These are phyloP conservation scores for Cydia pomonella DNA, from an alignment of 1,140 invertebrate genomes.

Conservation along the genomic window DNA sequence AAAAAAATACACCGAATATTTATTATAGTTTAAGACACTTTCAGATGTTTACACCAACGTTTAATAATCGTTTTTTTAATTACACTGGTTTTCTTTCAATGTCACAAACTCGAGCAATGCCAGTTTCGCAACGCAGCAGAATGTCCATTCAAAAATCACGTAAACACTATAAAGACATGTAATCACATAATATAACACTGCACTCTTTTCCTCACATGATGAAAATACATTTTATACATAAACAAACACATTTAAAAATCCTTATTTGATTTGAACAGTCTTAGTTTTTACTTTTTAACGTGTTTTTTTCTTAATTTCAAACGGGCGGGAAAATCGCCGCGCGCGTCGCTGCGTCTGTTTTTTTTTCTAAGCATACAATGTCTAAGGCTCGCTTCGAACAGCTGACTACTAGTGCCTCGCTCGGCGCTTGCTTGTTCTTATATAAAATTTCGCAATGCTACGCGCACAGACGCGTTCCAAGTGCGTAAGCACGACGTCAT, in stretches of 20 bases:
- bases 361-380: constrained; percentile 31
- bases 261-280: not conserved
- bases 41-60: not conserved
- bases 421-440: not conserved
- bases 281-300: not conserved
- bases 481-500: constrained; percentile 14
- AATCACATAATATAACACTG: constrained; percentile 4
- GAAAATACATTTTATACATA: constrained; percentile 6
- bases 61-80: constrained; percentile 4
- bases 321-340: not conserved
- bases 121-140: not conserved
- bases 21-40: not conserved
- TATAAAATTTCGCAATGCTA: constrained; percentile 25
- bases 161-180: constrained; percentile 8
- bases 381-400: not conserved
- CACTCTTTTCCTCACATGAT: constrained; percentile 25
- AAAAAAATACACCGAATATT: not conserved
- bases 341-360: not conserved
- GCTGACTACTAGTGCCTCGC: constrained; percentile 24
- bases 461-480: not conserved
- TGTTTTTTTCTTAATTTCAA: not conserved
- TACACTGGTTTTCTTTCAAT: not conserved
- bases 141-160: not conserved
- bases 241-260: not conserved
- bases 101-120: constrained; percentile 8